Percentiles rank a stretch among this genome's conserved stretches.
phyloP scores from a whole-genome alignment of 2,113 vertebrate species.

The Takifugu bimaculatus region DNA sequence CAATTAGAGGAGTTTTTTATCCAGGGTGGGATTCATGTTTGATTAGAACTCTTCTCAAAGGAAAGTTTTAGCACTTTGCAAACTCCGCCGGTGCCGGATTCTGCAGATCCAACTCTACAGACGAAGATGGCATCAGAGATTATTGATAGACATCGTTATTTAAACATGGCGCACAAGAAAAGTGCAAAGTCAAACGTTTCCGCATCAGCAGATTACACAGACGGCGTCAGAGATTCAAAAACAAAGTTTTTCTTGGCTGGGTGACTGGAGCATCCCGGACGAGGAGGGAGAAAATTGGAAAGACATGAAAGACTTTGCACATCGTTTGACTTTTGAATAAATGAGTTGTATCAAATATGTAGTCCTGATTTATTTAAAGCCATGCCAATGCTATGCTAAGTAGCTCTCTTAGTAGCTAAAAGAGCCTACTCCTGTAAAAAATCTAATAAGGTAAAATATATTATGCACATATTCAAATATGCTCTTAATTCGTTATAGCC shows the following conservation, averaged over 20 bases:
- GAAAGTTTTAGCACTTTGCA: constrained; percentile 25
- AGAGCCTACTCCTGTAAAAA: constrained; percentile 34
- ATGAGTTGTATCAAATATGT: constrained; percentile 41
- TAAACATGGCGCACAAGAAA: constrained; percentile 52
- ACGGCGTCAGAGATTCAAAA: constrained; percentile 37
- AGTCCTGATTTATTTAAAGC: constrained; percentile 46
- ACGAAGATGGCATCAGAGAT: constrained; percentile 53
- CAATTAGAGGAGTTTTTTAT: neutral
- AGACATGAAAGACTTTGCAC: constrained; percentile 43
- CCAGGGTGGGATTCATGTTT: constrained; percentile 4
- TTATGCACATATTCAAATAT: constrained; percentile 56
- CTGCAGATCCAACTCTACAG: constrained; percentile 43
- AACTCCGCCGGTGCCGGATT: constrained; percentile 51
- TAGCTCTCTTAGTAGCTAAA: constrained; percentile 17
- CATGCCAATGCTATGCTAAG: constrained; percentile 35
- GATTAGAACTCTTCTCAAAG: constrained; percentile 20
- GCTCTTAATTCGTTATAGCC: constrained; percentile 60
- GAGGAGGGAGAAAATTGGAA: constrained; percentile 38
- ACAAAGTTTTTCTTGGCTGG: constrained; percentile 17
- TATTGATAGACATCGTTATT: constrained; percentile 64
- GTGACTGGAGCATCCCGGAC: constrained; percentile 14
- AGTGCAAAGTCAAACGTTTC: constrained; percentile 55
- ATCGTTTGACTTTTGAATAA: constrained; percentile 46
- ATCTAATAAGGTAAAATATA: neutral
- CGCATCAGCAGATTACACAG: constrained; percentile 56